Evolutionary conservation across 2,113 vertebrate genomes (phyloP).

Genomic region (Anoura caudifer): DNA sequence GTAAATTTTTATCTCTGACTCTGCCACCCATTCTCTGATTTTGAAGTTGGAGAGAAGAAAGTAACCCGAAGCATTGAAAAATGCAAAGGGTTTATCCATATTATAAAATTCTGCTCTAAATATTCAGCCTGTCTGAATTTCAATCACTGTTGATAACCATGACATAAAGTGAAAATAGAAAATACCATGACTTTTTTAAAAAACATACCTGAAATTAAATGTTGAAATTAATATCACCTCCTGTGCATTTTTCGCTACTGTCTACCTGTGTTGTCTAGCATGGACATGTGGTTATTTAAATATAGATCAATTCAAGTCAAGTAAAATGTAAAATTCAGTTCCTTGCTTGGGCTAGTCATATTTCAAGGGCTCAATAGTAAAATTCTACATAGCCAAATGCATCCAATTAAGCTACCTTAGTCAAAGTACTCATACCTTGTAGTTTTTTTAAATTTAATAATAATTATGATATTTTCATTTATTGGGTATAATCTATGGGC

Average conservation of each 20-base stretch:
- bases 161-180: background rate
- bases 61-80: background rate
- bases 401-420: background rate
- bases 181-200: background rate
- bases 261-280: background rate
- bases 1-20: background rate
- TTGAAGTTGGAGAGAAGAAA: background rate
- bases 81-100: background rate
- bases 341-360: background rate
- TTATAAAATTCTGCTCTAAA: background rate
- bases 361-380: conserved; percentile 2
- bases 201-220: background rate
- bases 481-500: background rate
- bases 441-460: background rate
- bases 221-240: background rate
- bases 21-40: background rate
- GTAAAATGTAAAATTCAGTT: background rate
- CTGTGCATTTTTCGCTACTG: background rate
- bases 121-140: conserved; percentile 12
- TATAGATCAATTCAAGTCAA: background rate
- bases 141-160: background rate
- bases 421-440: conserved; percentile 81
- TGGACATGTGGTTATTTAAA: background rate
- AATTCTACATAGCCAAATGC: background rate
- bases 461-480: background rate